Conservation (phyloP, 37 sponge, comb jelly and placozoan species). For the Cladorhizidae sp. region DNA sequence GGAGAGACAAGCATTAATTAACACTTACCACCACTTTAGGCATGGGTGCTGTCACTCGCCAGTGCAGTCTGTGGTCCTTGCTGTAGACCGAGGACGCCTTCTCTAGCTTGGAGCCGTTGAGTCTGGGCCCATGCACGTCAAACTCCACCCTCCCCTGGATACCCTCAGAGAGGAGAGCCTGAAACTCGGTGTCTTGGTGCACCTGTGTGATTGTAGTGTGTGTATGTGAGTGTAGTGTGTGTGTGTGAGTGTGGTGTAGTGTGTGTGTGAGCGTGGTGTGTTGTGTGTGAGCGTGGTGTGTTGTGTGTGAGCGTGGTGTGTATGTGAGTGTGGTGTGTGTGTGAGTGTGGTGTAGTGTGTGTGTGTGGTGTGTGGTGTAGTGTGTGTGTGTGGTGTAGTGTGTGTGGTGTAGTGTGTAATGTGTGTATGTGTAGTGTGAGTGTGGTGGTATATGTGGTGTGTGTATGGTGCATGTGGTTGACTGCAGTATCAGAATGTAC, state of each 20-base stretch:
- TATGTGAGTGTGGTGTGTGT: too few species aligned
- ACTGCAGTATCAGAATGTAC: too few species aligned
- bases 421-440: too few species aligned
- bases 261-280: background rate
- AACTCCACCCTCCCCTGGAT: slow-evolving; percentile 64
- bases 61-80: slow-evolving; percentile 70
- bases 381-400: too few species aligned
- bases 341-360: too few species aligned
- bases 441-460: too few species aligned
- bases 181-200: slow-evolving; percentile 13
- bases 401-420: too few species aligned
- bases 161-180: slow-evolving; percentile 27
- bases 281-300: background rate
- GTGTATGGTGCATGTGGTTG: too few species aligned
- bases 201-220: background rate
- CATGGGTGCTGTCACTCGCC: slow-evolving; percentile 71
- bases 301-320: background rate
- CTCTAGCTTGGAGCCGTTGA: slow-evolving; percentile 64
- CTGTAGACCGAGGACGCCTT: slow-evolving; percentile 47
- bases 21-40: slow-evolving; percentile 71
- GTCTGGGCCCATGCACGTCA: slow-evolving; percentile 43
- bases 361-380: too few species aligned
- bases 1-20: background rate
- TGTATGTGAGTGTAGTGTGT: background rate
- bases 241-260: too few species aligned